phyloP scores from a whole-genome alignment of 2,113 vertebrate species.

The Xenotilapia leptura region DNA sequence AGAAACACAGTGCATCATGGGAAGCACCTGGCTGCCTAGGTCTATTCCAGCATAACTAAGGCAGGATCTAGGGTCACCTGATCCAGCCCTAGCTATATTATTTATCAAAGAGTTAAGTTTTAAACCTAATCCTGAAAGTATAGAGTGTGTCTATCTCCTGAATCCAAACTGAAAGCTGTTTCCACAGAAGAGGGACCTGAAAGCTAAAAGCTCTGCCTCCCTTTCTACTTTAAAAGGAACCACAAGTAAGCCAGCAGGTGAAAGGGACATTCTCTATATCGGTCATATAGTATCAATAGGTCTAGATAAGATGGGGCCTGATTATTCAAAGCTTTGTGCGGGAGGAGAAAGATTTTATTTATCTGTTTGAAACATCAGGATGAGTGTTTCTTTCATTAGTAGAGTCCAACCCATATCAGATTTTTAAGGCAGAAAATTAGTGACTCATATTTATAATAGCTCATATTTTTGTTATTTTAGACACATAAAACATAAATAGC shows the following conservation, averaged over 20 bases:
- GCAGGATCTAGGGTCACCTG: background rate
- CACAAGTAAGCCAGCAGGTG: background rate
- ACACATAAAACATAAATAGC: background rate
- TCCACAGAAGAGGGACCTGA: background rate
- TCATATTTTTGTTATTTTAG: background rate
- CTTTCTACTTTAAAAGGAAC: background rate
- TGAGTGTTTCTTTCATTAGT: background rate
- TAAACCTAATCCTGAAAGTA: background rate
- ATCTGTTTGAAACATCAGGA: rapidly evolving
- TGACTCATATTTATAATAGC: background rate
- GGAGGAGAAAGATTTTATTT: background rate
- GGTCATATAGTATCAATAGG: background rate
- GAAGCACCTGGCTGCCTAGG: background rate
- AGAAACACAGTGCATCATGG: background rate
- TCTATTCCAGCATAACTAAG: background rate
- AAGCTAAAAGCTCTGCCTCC: background rate
- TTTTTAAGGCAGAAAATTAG: background rate
- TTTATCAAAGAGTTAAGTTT: background rate
- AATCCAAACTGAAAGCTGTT: background rate
- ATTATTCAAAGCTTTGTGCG: background rate
- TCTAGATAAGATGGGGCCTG: background rate
- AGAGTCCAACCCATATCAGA: background rate
- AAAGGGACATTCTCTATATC: background rate
- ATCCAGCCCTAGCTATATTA: background rate
- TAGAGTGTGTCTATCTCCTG: background rate